phyloP scores from a whole-genome alignment of 2,888 invertebrate genomes.

The Hyalella azteca region DNA sequence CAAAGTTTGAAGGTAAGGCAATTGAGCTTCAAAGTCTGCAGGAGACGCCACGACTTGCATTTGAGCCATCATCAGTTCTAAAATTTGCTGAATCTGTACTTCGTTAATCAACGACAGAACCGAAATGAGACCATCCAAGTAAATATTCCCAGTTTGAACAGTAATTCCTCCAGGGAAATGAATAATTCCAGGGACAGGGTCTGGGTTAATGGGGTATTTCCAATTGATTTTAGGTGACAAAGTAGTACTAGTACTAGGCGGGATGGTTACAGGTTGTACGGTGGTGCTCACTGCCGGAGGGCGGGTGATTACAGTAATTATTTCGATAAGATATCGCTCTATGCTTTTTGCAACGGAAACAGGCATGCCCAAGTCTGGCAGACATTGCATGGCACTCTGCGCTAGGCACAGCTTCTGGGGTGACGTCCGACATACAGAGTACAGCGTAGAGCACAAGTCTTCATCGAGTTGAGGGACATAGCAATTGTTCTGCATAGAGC shows the following conservation, averaged over 20 bases:
- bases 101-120: not conserved
- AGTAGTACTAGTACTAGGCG: not conserved
- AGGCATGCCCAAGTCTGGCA: not conserved
- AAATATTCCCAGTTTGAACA: not conserved
- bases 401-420: constrained; percentile 15
- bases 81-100: not conserved
- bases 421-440: not conserved
- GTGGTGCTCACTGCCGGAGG: not conserved
- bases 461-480: not conserved
- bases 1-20: not conserved
- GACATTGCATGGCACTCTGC: not conserved
- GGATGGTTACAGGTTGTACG: not conserved
- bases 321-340: not conserved
- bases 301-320: not conserved
- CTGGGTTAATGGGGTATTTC: not conserved
- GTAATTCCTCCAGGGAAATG: not conserved
- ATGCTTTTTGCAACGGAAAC: not conserved
- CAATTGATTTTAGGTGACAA: too few species aligned
- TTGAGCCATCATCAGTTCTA: not conserved
- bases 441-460: constrained; percentile 18
- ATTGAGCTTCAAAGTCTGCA: not conserved
- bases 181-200: not conserved
- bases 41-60: not conserved
- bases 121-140: constrained; percentile 6
- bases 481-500: not conserved